Evolutionary conservation across 2,113 vertebrate genomes (phyloP).

Genomic region (Cervus canadensis): DNA sequence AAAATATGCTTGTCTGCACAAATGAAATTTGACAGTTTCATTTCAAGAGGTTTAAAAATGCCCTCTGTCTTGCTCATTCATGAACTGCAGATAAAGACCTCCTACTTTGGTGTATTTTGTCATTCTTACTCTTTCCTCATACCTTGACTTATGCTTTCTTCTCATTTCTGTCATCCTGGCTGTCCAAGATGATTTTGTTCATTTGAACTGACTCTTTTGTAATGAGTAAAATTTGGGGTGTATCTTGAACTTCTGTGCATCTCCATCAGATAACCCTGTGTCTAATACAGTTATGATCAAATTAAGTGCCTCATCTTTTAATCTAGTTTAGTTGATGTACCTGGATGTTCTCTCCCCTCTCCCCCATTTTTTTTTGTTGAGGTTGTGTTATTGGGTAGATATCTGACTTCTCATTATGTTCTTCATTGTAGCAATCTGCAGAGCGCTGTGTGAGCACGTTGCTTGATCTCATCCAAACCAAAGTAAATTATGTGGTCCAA

Average conservation of each 20-base stretch:
- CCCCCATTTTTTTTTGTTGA: background rate
- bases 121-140: background rate
- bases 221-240: background rate
- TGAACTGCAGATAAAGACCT: background rate
- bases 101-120: background rate
- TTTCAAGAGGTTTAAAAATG: background rate
- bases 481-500: constrained; percentile 98
- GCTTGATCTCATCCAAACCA: constrained; percentile 98
- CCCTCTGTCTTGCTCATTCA: background rate
- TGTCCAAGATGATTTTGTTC: background rate
- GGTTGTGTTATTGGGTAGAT: background rate
- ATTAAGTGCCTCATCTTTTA: constrained; percentile 26
- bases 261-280: background rate
- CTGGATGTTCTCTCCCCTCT: background rate
- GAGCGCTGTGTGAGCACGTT: constrained; percentile 98
- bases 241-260: background rate
- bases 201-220: background rate
- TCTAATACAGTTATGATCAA: background rate
- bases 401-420: constrained; percentile 35
- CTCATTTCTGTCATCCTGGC: background rate
- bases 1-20: background rate
- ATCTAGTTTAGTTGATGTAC: background rate
- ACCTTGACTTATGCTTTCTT: background rate
- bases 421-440: constrained; percentile 91
- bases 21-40: background rate